These are phyloP conservation scores for Tipula lateralis DNA, from an alignment of 2,888 invertebrate genomes.

Conservation along the genomic window DNA sequence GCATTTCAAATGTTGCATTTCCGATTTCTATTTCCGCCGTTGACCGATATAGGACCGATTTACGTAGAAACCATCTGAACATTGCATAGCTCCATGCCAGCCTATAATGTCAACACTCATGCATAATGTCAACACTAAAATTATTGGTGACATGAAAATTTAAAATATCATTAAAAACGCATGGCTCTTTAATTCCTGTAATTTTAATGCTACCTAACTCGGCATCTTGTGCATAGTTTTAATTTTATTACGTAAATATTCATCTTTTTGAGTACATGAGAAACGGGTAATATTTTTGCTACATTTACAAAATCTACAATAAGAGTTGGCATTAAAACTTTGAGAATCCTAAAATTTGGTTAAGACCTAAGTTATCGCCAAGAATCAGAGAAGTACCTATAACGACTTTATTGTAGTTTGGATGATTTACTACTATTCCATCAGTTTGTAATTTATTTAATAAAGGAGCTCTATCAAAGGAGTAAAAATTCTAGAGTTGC, in stretches of 20 bases:
- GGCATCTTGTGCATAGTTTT: not conserved
- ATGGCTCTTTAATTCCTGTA: no score
- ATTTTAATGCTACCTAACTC: no score
- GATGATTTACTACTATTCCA: not conserved
- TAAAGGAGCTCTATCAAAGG: not conserved
- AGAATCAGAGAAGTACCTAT: not conserved
- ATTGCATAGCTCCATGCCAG: no score
- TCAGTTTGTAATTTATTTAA: not conserved
- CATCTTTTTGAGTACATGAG: not conserved
- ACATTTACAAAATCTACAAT: not conserved
- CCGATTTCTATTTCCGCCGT: no score
- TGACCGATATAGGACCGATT: no score
- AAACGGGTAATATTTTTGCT: not conserved
- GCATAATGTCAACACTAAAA: no score
- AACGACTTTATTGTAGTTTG: not conserved
- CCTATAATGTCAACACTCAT: no score
- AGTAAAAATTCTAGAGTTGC: not conserved
- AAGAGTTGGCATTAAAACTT: not conserved
- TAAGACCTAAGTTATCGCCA: not conserved
- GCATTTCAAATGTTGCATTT: no score
- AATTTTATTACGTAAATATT: not conserved
- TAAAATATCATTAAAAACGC: no score
- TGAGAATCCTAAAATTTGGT: not conserved
- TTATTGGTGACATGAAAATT: no score
- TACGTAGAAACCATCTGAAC: no score